phyloP scores from a whole-genome alignment of 2,797 vertebrate species.

The Lacerta bilineata region DNA sequence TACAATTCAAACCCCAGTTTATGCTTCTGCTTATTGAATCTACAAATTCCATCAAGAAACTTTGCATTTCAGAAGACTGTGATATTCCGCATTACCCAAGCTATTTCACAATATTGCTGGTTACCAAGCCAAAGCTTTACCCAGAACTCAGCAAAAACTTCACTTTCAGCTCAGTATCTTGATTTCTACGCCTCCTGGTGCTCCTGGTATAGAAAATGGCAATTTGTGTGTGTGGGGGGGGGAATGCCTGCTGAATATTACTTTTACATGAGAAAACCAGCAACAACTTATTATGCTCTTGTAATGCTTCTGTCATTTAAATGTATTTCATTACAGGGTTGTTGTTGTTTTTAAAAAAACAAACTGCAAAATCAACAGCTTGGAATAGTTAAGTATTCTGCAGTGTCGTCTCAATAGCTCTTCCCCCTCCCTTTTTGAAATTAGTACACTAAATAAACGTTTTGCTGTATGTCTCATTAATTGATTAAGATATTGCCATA shows the following conservation, averaged over 20 bases:
- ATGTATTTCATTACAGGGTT: conserved; percentile 27
- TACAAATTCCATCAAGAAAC: conserved; percentile 45
- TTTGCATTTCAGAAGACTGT: conserved; percentile 51
- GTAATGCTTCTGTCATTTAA: not conserved
- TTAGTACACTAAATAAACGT: conserved; percentile 19
- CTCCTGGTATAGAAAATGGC: conserved; percentile 59
- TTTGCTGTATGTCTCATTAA: not conserved
- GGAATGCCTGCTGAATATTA: conserved; percentile 70
- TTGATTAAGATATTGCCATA: not conserved
- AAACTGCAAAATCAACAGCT: not conserved
- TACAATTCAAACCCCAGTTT: conserved; percentile 22
- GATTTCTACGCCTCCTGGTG: conserved; percentile 65
- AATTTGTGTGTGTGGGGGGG: conserved; percentile 63
- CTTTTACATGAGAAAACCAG: conserved; percentile 71
- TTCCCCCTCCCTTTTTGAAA: not conserved
- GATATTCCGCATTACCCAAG: conserved; percentile 66
- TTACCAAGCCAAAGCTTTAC: conserved; percentile 59
- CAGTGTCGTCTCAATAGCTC: conserved; percentile 19
- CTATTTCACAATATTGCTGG: conserved; percentile 53
- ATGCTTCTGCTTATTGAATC: conserved; percentile 24
- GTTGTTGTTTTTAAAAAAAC: not conserved
- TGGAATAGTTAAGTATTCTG: conserved; percentile 19
- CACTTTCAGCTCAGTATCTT: conserved; percentile 64
- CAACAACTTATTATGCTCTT: conserved; percentile 48
- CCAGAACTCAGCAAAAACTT: conserved; percentile 71